Evolutionary conservation across 2,113 vertebrate species (phyloP).

Genomic region (Pseudois nayaur): DNA sequence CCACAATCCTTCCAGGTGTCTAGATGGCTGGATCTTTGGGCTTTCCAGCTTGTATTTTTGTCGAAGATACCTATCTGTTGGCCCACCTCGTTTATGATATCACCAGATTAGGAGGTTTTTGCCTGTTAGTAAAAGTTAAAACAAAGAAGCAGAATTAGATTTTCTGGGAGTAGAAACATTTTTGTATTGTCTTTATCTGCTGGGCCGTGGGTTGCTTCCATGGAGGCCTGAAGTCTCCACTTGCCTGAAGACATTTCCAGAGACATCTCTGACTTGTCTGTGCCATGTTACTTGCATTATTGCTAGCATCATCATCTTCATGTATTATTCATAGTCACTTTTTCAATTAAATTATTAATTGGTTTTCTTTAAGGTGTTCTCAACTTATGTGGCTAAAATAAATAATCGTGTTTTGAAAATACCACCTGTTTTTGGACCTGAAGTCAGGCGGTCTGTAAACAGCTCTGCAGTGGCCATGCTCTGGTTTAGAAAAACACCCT

Average conservation of each 20-base stretch:
- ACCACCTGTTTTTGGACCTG: constrained; percentile 64
- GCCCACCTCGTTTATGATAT: background rate
- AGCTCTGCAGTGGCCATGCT: background rate
- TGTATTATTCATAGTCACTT: constrained; percentile 69
- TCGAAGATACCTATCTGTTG: constrained; percentile 57
- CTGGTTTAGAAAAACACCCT: constrained; percentile 35
- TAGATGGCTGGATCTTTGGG: constrained; percentile 32
- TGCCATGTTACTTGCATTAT: background rate
- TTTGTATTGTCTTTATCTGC: background rate
- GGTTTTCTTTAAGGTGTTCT: constrained; percentile 53
- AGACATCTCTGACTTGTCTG: background rate
- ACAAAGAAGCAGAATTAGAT: constrained; percentile 35
- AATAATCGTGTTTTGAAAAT: constrained; percentile 71
- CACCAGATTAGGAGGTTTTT: constrained; percentile 35
- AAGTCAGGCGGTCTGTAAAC: constrained; percentile 33
- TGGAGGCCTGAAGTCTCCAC: background rate
- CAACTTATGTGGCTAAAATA: constrained; percentile 55
- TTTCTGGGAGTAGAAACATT: background rate
- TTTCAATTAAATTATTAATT: constrained; percentile 77
- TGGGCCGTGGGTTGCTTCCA: background rate
- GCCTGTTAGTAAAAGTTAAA: constrained; percentile 61
- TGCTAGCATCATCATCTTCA: constrained; percentile 32
- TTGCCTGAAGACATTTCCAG: background rate
- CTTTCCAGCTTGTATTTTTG: constrained; percentile 46
- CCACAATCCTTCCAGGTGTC: background rate